These are phyloP conservation scores for Drosophila nigritarsus DNA, from an alignment of 2,888 invertebrate species.

Conservation along the genomic window DNA sequence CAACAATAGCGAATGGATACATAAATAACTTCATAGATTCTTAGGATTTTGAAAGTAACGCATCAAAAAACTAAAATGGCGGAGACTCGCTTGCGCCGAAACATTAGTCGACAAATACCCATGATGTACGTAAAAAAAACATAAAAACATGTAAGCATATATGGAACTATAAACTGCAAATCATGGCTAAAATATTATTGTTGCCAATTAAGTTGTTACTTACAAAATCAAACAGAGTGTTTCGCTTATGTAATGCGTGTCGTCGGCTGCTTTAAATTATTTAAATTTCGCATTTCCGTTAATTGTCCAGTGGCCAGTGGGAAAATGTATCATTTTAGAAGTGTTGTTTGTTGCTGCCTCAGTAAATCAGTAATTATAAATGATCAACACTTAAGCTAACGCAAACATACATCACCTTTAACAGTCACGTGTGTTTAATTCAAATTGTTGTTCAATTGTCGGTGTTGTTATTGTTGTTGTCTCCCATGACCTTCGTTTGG, in stretches of 20 bases:
- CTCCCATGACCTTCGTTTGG: constrained; percentile 64
- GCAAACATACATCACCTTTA: constrained; percentile 67
- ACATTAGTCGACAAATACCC: constrained; percentile 75
- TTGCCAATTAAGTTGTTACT: constrained; percentile 27
- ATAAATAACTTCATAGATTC: constrained; percentile 3
- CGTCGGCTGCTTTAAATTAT: constrained; percentile 50
- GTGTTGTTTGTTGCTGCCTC: constrained; percentile 3
- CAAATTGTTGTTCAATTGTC: constrained; percentile 30
- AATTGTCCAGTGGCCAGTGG: constrained; percentile 55
- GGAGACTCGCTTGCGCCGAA: constrained; percentile 77
- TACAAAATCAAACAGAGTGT: constrained; percentile 22
- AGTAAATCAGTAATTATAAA: constrained; percentile 39
- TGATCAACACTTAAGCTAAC: constrained; percentile 8
- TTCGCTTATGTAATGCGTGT: constrained; percentile 58
- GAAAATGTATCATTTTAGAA: constrained; percentile 42
- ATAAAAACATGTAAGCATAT: constrained; percentile 1
- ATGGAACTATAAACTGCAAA: constrained; percentile 22
- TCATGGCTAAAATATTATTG: constrained; percentile 35
- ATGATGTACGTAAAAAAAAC: constrained; percentile 70
- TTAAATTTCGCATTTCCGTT: constrained; percentile 71
- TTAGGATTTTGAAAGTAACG: neutral
- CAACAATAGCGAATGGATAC: constrained; percentile 51
- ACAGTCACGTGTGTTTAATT: constrained; percentile 66
- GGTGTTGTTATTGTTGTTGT: constrained; percentile 17
- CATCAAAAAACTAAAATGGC: constrained; percentile 60